A percentile compares a stretch with the other conserved stretches of the same genome.
phyloP scores from a whole-genome alignment of 2,797 vertebrate species.

The Apogon hyalosoma region DNA sequence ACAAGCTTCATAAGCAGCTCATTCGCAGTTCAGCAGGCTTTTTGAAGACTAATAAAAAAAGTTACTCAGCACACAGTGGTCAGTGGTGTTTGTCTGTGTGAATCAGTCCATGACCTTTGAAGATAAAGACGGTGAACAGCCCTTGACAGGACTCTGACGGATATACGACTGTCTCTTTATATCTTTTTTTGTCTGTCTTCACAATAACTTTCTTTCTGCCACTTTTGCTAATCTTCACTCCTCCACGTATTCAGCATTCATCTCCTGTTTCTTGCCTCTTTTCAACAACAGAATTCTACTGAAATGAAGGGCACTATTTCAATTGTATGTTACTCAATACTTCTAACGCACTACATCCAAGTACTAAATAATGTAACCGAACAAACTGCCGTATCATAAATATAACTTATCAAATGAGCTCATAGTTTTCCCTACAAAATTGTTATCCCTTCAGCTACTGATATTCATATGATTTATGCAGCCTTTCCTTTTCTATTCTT shows the following conservation, averaged over 20 bases:
- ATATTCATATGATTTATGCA: no score
- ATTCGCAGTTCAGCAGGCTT: conserved; percentile 11
- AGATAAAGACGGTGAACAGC: conserved; percentile 42
- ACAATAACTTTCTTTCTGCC: conserved; percentile 35
- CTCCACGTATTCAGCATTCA: neutral
- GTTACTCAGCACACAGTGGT: conserved; percentile 8
- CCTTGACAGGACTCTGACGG: conserved; percentile 41
- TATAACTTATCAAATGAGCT: neutral
- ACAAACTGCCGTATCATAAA: no score
- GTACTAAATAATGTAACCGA: no score
- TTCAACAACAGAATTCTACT: no score
- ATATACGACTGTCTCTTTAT: conserved; percentile 53
- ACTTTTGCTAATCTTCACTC: conserved; percentile 4
- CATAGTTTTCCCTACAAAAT: no score
- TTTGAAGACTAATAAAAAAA: conserved; percentile 30
- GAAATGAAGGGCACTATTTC: no score
- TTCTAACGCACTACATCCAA: neutral
- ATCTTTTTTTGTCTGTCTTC: conserved; percentile 26
- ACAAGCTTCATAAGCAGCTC: neutral
- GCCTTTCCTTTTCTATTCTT: no score
- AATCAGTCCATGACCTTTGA: conserved; percentile 54
- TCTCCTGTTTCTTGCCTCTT: neutral
- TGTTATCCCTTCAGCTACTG: no score
- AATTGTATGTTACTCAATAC: neutral
- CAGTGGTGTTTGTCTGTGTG: conserved; percentile 24